Base-by-base conservation (phyloP, 2,797 vertebrate genomes). In the Aeoliscus strigatus region DNA sequence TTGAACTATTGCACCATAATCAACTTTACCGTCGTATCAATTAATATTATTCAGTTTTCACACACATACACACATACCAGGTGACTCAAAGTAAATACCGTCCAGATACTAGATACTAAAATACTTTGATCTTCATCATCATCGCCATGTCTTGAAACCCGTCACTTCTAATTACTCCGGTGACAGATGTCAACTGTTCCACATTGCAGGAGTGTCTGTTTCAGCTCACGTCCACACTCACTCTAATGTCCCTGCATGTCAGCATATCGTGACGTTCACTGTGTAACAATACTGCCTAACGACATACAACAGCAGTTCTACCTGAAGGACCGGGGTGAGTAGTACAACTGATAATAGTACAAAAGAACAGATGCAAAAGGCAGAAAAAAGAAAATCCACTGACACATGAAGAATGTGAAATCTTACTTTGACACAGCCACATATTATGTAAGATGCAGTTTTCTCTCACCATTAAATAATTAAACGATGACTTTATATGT, bases 141-240 rank as follows among this genome's bases (percentile, higher is more conserved):
- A n/a, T n/a, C n/a, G n/a, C n/a, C n/a, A n/a, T n/a, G n/a, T n/a
- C n/a, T n/a, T 59, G 50, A 39, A 52, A 68, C 70, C 49, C 50
- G 64, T 69, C 39, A 21, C 39, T 39, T 73, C 64, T 73, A 70
- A 70, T 73, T 56, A 66, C 41, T 56, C 46, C 17, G 27, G 38
- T 57, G 56, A 70, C 62, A 70, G 49, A 34, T 46, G 15, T 40
- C 11, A n/a, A 8, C 15, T 31, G 7, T 27, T 52, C 17, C 16
- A 32, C 14, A 33, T 13, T 8, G 11, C 9, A 1, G 12, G 6
- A 28, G 12, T 34, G n/a, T 45, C 12, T 38, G 16, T 27, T 50
- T 27, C 17, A 23, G 27, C 14, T 26, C 28, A 11, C 25, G 13
- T 32, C 4, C 13, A 21, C 21, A 21, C 16, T 26, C 31, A 27